These are phyloP conservation scores for Meta bourneti DNA, from an alignment of 2,888 invertebrate genomes.

Conservation along the genomic window DNA sequence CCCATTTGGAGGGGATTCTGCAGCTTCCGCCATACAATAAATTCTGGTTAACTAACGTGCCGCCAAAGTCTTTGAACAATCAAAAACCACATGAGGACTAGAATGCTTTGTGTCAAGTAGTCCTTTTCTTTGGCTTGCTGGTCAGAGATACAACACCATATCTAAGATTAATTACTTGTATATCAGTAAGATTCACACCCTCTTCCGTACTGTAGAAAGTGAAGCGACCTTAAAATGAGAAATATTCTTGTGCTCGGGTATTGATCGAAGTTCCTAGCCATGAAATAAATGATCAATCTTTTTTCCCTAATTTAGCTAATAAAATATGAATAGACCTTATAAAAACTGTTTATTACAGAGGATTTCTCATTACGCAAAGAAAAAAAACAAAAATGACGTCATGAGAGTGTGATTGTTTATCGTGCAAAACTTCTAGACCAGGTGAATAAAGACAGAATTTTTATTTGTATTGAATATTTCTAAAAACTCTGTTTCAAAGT, in stretches of 20 bases:
- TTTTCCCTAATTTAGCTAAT: background rate
- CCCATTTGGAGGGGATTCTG: constrained; percentile 62
- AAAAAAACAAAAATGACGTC: constrained; percentile 71
- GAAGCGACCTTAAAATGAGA: background rate
- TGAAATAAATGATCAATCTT: background rate
- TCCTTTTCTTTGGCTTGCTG: constrained; percentile 2
- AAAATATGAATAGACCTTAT: constrained; percentile 22
- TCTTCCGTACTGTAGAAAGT: constrained; percentile 29
- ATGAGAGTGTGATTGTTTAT: constrained; percentile 49
- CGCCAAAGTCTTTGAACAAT: constrained; percentile 24
- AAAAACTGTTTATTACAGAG: constrained; percentile 60
- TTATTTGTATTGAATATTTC: background rate
- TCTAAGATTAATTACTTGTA: constrained; percentile 1
- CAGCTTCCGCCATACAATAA: constrained; percentile 70
- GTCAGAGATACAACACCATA: constrained; percentile 17
- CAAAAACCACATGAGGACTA: constrained; percentile 37
- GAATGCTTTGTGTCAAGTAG: background rate
- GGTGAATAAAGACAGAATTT: constrained; percentile 15
- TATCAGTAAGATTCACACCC: constrained; percentile 58
- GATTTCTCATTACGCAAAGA: constrained; percentile 68
- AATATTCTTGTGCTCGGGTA: background rate
- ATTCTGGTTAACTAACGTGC: constrained; percentile 42
- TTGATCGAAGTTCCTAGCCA: background rate
- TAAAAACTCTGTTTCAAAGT: background rate
- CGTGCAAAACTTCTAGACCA: constrained; percentile 28